Evolutionary conservation across 2,888 invertebrate species (phyloP), one percentile per base, ranked within the genome.

Genomic region (Xestia rhomboidea): DNA sequence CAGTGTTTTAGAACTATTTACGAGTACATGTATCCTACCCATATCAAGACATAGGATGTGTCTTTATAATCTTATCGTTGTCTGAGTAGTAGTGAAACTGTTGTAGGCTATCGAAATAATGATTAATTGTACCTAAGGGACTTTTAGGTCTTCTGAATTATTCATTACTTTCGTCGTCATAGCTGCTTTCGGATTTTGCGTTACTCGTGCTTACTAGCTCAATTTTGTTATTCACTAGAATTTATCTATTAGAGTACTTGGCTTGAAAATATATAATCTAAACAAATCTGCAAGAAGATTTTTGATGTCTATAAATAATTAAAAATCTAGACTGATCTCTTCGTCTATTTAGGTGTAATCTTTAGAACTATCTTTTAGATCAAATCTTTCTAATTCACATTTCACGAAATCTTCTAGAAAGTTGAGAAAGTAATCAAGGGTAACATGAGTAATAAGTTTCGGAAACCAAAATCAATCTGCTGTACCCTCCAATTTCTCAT

Each of bases 1-100:
- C 86, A 86, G 89, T 91, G 91, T 94, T 94, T 95, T 94, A 93
- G 94, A 94, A 88, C 90, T 91, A 87, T 95, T 93, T 94, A 94
- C 62, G 62, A 62, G 34, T 62, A 62, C 92, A 93, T 92, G 90
- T 93, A 90, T 89, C 87, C 90, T 92, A 88, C 90, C 93, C 95
- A 95, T 95, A 95, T 95, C 95, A 93, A 90, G 83, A 87, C 88
- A 88, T 88, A 87, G 81, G 84, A 80, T 79, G 80, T 87, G 84
- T 89, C 88, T 83, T 88, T 86, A 67, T 83, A 76, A 77, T 84
- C 82, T 84, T 86, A 84, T 84, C 64, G 84, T 84, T 84, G 84
- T 84, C 83, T 85, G 85, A 90, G 85, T 87, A 82, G 89, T 87
- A 89, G 85, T 91, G 86, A 82, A 88, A 89, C 77, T 89, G 86